phyloP scores from a whole-genome alignment of 2,113 vertebrate genomes.

The Callionymus lyra region DNA sequence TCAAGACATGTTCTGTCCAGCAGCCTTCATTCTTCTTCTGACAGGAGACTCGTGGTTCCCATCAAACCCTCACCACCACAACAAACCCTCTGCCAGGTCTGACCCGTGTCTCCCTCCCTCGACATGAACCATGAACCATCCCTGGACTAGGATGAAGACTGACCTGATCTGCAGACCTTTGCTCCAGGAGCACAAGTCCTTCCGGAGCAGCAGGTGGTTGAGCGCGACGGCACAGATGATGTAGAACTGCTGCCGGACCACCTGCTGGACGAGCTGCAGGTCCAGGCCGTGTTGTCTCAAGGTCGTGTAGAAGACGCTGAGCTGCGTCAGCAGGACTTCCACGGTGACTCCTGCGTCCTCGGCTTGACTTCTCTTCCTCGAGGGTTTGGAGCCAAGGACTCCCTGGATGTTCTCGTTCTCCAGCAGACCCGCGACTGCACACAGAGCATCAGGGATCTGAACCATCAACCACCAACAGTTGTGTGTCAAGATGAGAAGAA shows the following conservation, averaged over 20 bases:
- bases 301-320: constrained; percentile 77
- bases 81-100: no score
- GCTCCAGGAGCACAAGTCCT: constrained; percentile 98
- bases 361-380: constrained; percentile 79
- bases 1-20: no score
- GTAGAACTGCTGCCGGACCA: constrained; percentile 90
- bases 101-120: no score
- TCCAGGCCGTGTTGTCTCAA: constrained; percentile 88
- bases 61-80: no score
- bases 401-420: constrained; percentile 89
- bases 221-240: constrained; percentile 81
- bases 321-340: constrained; percentile 82
- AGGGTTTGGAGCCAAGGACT: constrained; percentile 85
- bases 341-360: constrained; percentile 79
- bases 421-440: constrained; percentile 87
- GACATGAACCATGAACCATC: no score
- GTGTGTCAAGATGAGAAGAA: no score
- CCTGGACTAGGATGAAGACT: not conserved
- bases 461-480: no score
- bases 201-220: constrained; percentile 90
- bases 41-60: no score
- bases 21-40: no score
- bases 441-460: not conserved
- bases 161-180: constrained; percentile 98
- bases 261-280: constrained; percentile 79